phyloP scores from a whole-genome alignment of 1,140 invertebrate genomes.

The Sinonovacula constricta region DNA sequence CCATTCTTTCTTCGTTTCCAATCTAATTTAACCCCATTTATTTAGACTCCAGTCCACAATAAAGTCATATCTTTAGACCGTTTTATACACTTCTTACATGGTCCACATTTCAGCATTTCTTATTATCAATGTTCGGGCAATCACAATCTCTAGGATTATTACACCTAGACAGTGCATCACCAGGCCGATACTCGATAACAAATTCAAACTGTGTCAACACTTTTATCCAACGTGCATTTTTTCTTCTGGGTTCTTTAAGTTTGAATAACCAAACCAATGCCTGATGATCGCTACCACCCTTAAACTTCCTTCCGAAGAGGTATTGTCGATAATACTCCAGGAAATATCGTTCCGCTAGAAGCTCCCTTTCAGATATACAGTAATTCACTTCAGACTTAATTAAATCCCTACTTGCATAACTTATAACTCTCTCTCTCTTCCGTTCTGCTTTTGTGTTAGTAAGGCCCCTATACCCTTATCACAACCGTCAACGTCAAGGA shows the following conservation, averaged over 20 bases:
- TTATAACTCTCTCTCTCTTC: slow-evolving; percentile 38
- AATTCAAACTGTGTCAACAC: slow-evolving; percentile 46
- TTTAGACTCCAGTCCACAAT: background rate
- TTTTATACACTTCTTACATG: background rate
- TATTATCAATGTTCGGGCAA: background rate
- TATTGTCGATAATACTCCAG: slow-evolving; percentile 56
- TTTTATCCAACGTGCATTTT: slow-evolving; percentile 64
- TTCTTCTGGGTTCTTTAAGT: slow-evolving; percentile 50
- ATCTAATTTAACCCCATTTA: background rate
- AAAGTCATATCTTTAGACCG: background rate
- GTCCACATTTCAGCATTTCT: background rate
- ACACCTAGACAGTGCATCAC: slow-evolving; percentile 52
- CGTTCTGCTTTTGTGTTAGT: background rate
- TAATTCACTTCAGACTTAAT: slow-evolving; percentile 77
- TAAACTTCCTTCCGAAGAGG: slow-evolving; percentile 55
- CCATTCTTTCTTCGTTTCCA: no score
- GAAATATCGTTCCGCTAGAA: slow-evolving; percentile 54
- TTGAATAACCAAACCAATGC: slow-evolving; percentile 52
- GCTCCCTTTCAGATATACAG: slow-evolving; percentile 34
- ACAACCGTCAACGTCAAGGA: background rate
- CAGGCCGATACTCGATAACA: slow-evolving; percentile 48
- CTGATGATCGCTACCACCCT: slow-evolving; percentile 57
- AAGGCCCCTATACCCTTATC: background rate
- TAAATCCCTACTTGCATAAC: slow-evolving; percentile 54
- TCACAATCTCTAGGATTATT: background rate